phyloP scores from a whole-genome alignment of 2,797 vertebrate species.

The Brachymystax lenok region DNA sequence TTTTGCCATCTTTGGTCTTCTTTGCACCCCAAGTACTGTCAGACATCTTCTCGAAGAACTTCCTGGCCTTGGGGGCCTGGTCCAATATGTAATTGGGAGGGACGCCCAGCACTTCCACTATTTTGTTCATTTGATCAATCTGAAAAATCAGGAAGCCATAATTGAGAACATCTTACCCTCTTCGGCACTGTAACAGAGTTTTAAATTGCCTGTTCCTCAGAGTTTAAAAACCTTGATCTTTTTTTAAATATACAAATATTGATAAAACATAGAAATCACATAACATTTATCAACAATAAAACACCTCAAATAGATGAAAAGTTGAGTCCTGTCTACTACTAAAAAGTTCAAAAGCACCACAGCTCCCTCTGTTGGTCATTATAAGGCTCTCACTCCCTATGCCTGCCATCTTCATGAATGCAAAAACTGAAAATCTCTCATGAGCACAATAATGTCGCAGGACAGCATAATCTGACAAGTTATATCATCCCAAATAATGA shows the following conservation, averaged over 20 bases:
- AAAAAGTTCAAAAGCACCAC: background rate
- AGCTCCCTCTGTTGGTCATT: constrained; percentile 13
- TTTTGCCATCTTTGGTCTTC: constrained; percentile 95
- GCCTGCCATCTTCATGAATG: background rate
- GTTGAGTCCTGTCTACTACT: background rate
- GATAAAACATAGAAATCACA: too few relatives aligned
- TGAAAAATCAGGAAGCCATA: constrained; percentile 40
- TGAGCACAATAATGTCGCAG: background rate
- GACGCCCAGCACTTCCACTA: constrained; percentile 87
- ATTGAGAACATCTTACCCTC: background rate
- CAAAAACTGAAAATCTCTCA: background rate
- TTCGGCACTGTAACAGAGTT: too few relatives aligned
- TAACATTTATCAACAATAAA: too few relatives aligned
- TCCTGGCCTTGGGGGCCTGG: constrained; percentile 91
- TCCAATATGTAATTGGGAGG: constrained; percentile 88
- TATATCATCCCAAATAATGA: background rate
- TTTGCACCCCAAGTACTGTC: constrained; percentile 90
- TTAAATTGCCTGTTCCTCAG: too few relatives aligned
- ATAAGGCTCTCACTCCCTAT: background rate
- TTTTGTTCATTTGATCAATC: constrained; percentile 95
- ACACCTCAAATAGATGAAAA: too few relatives aligned
- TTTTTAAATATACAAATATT: too few relatives aligned
- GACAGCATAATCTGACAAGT: background rate
- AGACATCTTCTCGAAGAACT: constrained; percentile 90
- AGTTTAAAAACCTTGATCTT: too few relatives aligned